These are phyloP conservation scores for Coracias cyanogaster DNA, from an alignment of 2,797 vertebrate genomes.

Conservation along the genomic window DNA sequence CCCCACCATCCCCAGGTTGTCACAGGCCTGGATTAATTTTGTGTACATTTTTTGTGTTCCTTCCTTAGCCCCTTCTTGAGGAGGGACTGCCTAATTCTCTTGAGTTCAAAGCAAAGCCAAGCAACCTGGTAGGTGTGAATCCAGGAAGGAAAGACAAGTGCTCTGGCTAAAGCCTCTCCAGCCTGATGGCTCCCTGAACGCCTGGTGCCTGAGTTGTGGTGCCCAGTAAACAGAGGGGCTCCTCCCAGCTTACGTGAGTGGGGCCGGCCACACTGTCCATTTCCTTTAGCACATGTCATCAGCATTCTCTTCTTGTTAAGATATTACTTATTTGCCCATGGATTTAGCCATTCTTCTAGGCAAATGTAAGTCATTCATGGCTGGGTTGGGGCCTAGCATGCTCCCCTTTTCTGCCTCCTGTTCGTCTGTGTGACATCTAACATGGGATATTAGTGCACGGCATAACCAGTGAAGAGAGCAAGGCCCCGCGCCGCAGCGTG, in stretches of 20 bases:
- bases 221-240: not conserved
- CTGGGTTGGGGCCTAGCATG: not conserved
- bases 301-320: not conserved
- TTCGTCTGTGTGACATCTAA: not conserved
- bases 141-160: not conserved
- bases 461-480: not conserved
- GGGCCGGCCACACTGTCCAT: fast-evolving
- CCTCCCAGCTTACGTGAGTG: fast-evolving
- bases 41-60: not conserved
- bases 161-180: not conserved
- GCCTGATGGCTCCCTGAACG: not conserved
- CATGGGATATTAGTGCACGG: not conserved
- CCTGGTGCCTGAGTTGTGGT: not conserved
- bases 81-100: not conserved
- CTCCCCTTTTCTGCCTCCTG: not conserved
- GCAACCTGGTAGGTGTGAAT: not conserved
- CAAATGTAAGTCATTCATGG: not conserved
- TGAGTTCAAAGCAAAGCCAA: not conserved
- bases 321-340: not conserved
- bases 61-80: not conserved
- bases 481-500: not conserved
- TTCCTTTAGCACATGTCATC: not conserved
- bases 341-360: not conserved
- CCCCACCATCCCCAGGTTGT: conserved; percentile 35
- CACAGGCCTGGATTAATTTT: conserved; percentile 48